Evolutionary conservation across 2,888 invertebrate species (phyloP), one percentile per base, ranked within the genome.

Genomic region (Odiellus spinosus): DNA sequence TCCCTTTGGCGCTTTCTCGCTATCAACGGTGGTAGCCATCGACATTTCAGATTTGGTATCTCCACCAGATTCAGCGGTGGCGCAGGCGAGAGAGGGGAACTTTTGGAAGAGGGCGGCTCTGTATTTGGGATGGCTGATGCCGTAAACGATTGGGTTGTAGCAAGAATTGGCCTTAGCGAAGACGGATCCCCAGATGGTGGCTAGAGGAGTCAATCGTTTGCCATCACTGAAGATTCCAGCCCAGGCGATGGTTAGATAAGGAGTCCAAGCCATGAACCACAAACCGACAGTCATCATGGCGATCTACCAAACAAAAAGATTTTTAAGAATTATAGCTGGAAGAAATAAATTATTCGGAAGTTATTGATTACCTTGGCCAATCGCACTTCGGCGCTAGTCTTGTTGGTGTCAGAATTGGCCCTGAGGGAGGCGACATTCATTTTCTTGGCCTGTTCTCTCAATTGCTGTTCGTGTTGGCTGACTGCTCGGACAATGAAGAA

Each of bases 251-350:
- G 59, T 57, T n/a, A 64, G 62, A 54, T 67, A 67, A 2, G 67
- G 67, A 19, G 85, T 84, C 90, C 90, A 91, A 42, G 87, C 86
- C 73, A 85, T 76, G 70, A 88, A 81, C 84, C 87, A 91, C 56
- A 88, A 68, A 0, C 82, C 76, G 59, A 90, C 84, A 52, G 87
- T 88, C 74, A 84, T 83, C 62, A 90, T 70, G 45, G 90, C 87
- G 46, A 90, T 82, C 75, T 79, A 56, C n/a, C n/a, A n/a, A n/a
- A n/a, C 32, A 14, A 15, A 15, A 40, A n/a, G n/a, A 38, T 11
- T 20, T n/a, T n/a, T n/a, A n/a, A 39, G 1, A 40, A n/a, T 32
- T 26, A 19, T 38, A 38, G 6, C 11, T 36, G 6, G 36, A n/a
- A n/a, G n/a, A n/a, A n/a, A n/a, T n/a, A n/a, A n/a, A n/a, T n/a